Percentiles rank a stretch among this genome's conserved stretches.
phyloP scores from a whole-genome alignment of 1,140 invertebrate genomes.

The Trichonephila clavata region DNA sequence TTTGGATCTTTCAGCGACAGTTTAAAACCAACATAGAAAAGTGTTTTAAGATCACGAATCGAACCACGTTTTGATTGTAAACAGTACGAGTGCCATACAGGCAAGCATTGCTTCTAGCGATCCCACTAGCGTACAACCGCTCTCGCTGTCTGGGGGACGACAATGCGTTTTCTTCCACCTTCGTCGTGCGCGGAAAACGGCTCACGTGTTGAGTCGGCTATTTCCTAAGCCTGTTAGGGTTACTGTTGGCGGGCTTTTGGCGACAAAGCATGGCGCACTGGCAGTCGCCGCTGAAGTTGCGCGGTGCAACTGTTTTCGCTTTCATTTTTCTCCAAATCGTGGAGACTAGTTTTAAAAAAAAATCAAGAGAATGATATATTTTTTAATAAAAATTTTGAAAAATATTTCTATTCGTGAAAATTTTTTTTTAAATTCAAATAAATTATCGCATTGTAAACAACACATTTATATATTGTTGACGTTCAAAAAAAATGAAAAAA shows the following conservation, averaged over 20 bases:
- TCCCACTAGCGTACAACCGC: background rate
- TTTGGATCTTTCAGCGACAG: background rate
- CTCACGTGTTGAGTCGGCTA: slow-evolving; percentile 75
- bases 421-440: no score
- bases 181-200: slow-evolving; percentile 51
- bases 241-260: slow-evolving; percentile 48
- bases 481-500: no score
- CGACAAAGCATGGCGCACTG: background rate
- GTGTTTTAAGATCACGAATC: slow-evolving; percentile 34
- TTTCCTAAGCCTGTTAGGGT: slow-evolving; percentile 57
- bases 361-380: no score
- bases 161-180: slow-evolving; percentile 44
- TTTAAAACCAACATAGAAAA: background rate
- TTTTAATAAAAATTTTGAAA: no score
- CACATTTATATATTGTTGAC: no score
- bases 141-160: slow-evolving; percentile 38
- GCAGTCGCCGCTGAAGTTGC: background rate
- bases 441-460: no score
- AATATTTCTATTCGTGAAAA: no score
- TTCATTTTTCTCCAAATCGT: no score
- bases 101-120: slow-evolving; percentile 20
- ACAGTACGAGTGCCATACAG: slow-evolving; percentile 14
- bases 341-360: no score
- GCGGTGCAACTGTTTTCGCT: no score
- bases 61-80: slow-evolving; percentile 36